Evolutionary conservation across 2,797 vertebrate genomes (phyloP).

Genomic region (Poeciliopsis turneri): DNA sequence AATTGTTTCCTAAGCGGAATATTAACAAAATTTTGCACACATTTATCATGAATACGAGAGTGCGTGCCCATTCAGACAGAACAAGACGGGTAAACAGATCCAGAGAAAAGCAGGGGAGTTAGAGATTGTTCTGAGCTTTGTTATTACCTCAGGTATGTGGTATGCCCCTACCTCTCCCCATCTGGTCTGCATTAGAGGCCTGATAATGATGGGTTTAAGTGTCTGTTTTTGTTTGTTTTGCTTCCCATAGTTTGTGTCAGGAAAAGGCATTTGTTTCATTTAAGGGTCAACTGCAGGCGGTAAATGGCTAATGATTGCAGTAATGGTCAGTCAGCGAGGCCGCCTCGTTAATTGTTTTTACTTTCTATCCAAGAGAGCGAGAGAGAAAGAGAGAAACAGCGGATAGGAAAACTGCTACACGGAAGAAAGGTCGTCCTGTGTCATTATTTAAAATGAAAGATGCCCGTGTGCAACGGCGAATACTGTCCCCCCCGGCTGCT

Average conservation of each 20-base stretch:
- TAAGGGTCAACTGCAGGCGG: conserved; percentile 77
- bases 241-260: conserved; percentile 82
- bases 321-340: conserved; percentile 54
- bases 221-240: conserved; percentile 85
- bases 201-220: conserved; percentile 88
- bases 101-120: conserved; percentile 55
- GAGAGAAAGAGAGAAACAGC: conserved; percentile 9
- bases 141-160: conserved; percentile 92
- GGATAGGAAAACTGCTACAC: not conserved
- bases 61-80: conserved; percentile 31
- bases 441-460: conserved; percentile 23
- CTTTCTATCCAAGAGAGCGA: conserved; percentile 56
- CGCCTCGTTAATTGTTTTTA: conserved; percentile 55
- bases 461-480: conserved; percentile 5
- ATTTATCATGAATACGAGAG: conserved; percentile 10
- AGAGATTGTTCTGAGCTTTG: conserved; percentile 71
- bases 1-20: too few species aligned
- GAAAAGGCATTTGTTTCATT: conserved; percentile 84
- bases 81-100: conserved; percentile 43
- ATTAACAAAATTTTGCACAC: too few species aligned
- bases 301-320: conserved; percentile 68
- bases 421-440: conserved; percentile 9
- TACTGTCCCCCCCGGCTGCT: conserved; percentile 10
- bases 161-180: conserved; percentile 85
- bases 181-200: conserved; percentile 91